Base-by-base conservation (phyloP, 1,140 invertebrate genomes). In the Temnothorax longispinosus region DNA sequence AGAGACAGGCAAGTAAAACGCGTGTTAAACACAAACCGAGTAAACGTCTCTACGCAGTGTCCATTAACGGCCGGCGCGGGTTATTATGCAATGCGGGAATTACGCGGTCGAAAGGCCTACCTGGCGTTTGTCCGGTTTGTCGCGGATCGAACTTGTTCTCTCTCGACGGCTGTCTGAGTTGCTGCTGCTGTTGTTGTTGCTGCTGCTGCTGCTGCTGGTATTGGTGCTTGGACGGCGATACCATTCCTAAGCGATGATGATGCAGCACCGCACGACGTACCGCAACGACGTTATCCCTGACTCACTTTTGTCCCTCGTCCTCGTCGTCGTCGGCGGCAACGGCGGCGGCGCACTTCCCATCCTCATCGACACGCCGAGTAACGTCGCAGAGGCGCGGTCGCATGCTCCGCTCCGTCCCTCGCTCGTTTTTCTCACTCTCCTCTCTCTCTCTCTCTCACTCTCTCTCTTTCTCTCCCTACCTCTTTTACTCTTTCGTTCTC, bases 191-290 rank as follows among this genome's bases (percentile, higher is more conserved):
- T 86, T 93, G 91, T 82, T 88, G 90, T 86, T 94, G 91, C 87
- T 93, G 94, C 87, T 92, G 91, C 86, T 92, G 91, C 85, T 89
- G 91, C 88, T 94, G 92, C 87, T 94, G 94, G 87, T 93, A 91
- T 86, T 95, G 93, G 87, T 91, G 88, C 88, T 94, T 94, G 87
- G 94, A 94, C 87, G 94, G 94, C 87, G 95, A 95, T 95, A 95
- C 92, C 95, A 95, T 95, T 93, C 94, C 95, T 95, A 95, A 64
- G 92, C 92, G 62, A 91, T 94, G 72, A 74, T 84, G 80, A 75
- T 84, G 80, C 80, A 92, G 80, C 80, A 91, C 91, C 88, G 88
- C 86, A 85, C 92, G 71, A 71, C 77, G 77, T 86, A 85, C 41
- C 56, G 80, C 89, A 88, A 50, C 84, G 80, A 90, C 76, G 87